Base-by-base conservation (phyloP, 2,113 vertebrate genomes). In the Trogon melanurus region DNA sequence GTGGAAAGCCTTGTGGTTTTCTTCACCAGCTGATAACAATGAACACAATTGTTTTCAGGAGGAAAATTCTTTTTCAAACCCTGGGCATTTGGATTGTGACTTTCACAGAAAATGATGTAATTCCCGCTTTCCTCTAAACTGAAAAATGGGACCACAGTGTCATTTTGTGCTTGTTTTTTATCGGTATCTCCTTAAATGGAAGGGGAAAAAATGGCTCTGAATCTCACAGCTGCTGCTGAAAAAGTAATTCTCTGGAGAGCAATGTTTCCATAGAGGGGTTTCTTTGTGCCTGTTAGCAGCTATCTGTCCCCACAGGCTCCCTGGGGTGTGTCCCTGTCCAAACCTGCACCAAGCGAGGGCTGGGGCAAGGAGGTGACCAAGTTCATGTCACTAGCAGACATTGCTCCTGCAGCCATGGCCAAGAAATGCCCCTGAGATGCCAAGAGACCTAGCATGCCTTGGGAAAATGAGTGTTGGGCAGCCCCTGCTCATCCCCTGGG, bases 181-280 rank as follows among this genome's bases (percentile, higher is more conserved):
- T 91, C 50, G 36, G 23, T 72, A 22, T 70, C 47, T 94, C 69
- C 64, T 92, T 89, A 95, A 95, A 62, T 16, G 58, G 54, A 88
- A 85, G 45, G 58, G 66, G 30, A 0, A 3, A n/a, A 95, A 81
- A 71, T 41, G 0, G 29, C 85, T 85, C 61, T 5, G 27, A 69
- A 53, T 85, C 36, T 82, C 71, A 53, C n/a, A 82, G 87, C 76
- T 75, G 74, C 66, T 88, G 74, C 85, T 88, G 85, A 26, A 89
- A 74, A 87, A 61, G 66, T 38, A 38, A 16, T 10, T 71, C 93
- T 95, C 78, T 25, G 8, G 79, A 89, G 88, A 83, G 58, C 74
- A 70, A 25, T 76, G 74, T 75, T 88, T 89, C 61, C 61, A 69
- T 29, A 0, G 6, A 85, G 82, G 76, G 45, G 27, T 66, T 91